Evolutionary conservation across 2,113 vertebrate species (phyloP), one percentile per base, ranked within the genome.

Genomic region (Myotis brandtii): DNA sequence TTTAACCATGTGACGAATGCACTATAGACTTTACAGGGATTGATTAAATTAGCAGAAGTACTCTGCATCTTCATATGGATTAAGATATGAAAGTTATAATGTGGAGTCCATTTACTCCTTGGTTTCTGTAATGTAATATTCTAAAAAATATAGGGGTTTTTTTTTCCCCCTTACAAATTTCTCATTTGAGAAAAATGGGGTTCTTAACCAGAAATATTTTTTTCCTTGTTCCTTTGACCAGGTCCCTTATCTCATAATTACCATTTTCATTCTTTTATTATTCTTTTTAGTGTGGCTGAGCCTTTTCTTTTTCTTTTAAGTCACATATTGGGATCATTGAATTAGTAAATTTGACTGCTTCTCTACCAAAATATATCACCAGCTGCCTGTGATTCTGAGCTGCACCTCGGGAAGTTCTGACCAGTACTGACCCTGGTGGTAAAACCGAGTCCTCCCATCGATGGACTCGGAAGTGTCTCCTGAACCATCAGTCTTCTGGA

Each of bases 1-100:
- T 99, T 82, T 99, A 98, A 89, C 76, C 34, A 0, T 25, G 9
- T 9, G 0, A 0, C 9, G 1, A 3, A 12, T 1, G 12, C 5
- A 2, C 30, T 13, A 0, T 34, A 1, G 20, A 23, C 86, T 72
- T n/a, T 0, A 13, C 37, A n/a, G 34, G 56, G 14, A 11, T 14
- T 7, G 11, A 6, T 52, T 37, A 40, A 12, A 2, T n/a, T 37
- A 46, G 73, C 23, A 11, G 25, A 52, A 40, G 52, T 6, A 59
- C 43, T 72, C 52, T 84, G 56, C 17, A 40, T 90, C 76, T 93
- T 77, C 72, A 0, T 34, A 16, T 50, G 83, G 18, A 12, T 56
- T 80, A 32, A 48, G 54, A 83, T 62, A 23, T 17, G 4, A 32
- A 73, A 8, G 17, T 87, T 52, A 59, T 0, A n/a, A 40, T 48